These are phyloP conservation scores for Falco berigora DNA, from an alignment of 2,797 vertebrate species.

Conservation along the genomic window DNA sequence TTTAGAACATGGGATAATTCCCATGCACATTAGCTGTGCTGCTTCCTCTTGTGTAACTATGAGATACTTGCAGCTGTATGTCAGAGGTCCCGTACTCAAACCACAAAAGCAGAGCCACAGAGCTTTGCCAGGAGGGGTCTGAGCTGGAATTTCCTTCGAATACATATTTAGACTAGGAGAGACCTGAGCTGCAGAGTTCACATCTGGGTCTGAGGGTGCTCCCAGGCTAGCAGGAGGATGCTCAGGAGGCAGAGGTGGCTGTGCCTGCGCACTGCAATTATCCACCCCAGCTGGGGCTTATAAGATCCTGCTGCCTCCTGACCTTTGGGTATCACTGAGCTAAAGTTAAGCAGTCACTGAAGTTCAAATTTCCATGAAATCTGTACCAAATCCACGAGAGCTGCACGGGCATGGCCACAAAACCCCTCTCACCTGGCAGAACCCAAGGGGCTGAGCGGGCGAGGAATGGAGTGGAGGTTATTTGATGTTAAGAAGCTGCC, in stretches of 20 bases:
- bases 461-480: fast-evolving
- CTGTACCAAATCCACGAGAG: neutral
- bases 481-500: neutral
- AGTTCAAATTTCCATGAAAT: neutral
- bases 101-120: neutral
- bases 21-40: neutral
- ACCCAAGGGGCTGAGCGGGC: neutral
- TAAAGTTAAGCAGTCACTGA: neutral
- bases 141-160: slow-evolving; percentile 33
- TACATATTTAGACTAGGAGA: neutral
- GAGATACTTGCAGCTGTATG: slow-evolving; percentile 22
- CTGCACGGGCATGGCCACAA: fast-evolving
- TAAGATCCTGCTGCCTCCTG: fast-evolving
- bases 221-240: neutral
- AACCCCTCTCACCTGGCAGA: neutral
- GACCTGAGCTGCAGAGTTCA: neutral
- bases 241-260: neutral
- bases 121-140: slow-evolving; percentile 3
- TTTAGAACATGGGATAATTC: slow-evolving; percentile 5
- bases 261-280: neutral
- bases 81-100: slow-evolving; percentile 19
- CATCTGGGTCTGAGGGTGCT: neutral
- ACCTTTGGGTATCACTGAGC: neutral
- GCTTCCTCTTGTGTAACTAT: slow-evolving; percentile 29
- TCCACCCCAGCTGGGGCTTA: too few species aligned